A percentile compares a stretch with the other conserved stretches of the same genome.
Conservation (phyloP, 1,140 invertebrate genomes). For the Drosophila prosaltans region DNA sequence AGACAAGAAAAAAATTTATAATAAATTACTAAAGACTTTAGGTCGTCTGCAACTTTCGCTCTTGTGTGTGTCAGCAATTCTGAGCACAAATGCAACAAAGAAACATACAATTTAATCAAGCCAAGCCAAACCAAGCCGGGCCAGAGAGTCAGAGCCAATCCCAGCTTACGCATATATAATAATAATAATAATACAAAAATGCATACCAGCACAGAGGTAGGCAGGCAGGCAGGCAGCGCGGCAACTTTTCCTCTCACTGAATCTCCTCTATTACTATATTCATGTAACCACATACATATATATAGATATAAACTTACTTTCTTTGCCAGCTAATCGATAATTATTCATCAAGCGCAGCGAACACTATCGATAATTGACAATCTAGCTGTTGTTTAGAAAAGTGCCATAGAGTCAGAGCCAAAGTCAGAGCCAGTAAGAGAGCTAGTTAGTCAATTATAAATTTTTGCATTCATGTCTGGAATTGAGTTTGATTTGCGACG, state of each 20-base stretch:
- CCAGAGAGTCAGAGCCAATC: constrained; percentile 27
- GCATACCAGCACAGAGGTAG: constrained; percentile 26
- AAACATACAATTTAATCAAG: constrained; percentile 3
- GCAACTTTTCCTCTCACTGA: constrained; percentile 58
- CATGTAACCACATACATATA: no score
- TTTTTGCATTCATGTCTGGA: constrained; percentile 28
- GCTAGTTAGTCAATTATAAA: constrained; percentile 24
- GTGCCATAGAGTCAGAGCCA: neutral
- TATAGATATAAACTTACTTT: constrained; percentile 13
- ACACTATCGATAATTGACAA: constrained; percentile 81
- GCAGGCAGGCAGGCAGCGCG: constrained; percentile 8
- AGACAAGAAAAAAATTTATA: constrained; percentile 11
- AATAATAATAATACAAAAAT: constrained; percentile 59
- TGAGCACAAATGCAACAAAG: constrained; percentile 20
- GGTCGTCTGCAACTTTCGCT: constrained; percentile 49
- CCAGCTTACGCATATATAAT: constrained; percentile 59
- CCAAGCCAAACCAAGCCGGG: constrained; percentile 4
- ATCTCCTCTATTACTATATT: neutral
- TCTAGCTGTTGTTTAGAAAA: constrained; percentile 41
- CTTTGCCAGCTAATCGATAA: constrained; percentile 70
- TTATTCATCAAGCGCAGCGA: constrained; percentile 70
- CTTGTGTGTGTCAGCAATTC: constrained; percentile 50
- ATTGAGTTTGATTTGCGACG: constrained; percentile 15
- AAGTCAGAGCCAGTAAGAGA: constrained; percentile 1
- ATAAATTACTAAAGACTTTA: constrained; percentile 55